Conservation (phyloP, 2,888 invertebrate species). For the Cylindroiulus punctatus region DNA sequence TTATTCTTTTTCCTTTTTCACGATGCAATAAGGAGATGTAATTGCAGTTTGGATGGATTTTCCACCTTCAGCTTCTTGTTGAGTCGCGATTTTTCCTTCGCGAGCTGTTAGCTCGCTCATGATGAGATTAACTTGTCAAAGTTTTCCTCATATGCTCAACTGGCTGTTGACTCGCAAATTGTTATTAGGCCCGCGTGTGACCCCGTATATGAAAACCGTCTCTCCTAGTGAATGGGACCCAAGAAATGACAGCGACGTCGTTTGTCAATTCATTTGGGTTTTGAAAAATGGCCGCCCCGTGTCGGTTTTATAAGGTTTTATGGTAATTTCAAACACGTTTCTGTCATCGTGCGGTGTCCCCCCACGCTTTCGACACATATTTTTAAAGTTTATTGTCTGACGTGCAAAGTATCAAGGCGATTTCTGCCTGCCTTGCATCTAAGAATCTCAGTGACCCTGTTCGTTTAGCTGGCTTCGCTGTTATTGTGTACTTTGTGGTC, state of each 20-base stretch:
- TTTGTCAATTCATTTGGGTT: conserved; percentile 39
- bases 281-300: conserved; percentile 5
- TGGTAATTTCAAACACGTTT: conserved; percentile 20
- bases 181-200: conserved; percentile 26
- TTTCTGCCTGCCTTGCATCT: background rate
- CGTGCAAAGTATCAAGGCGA: background rate
- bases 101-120: background rate
- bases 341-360: background rate
- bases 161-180: conserved; percentile 47
- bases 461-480: background rate
- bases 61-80: conserved; percentile 15
- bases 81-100: background rate
- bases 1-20: conserved; percentile 46
- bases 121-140: conserved; percentile 47
- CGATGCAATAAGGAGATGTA: conserved; percentile 45
- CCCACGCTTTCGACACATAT: background rate
- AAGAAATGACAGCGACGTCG: background rate
- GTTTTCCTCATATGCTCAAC: conserved; percentile 5
- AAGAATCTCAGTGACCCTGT: background rate
- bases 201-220: background rate
- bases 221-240: background rate
- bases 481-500: background rate
- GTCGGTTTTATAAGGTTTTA: conserved; percentile 2
- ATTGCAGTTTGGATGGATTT: conserved; percentile 15
- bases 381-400: conserved; percentile 32